Conservation (phyloP, 2,113 vertebrate genomes). For the Psittacula cyanocephala region DNA sequence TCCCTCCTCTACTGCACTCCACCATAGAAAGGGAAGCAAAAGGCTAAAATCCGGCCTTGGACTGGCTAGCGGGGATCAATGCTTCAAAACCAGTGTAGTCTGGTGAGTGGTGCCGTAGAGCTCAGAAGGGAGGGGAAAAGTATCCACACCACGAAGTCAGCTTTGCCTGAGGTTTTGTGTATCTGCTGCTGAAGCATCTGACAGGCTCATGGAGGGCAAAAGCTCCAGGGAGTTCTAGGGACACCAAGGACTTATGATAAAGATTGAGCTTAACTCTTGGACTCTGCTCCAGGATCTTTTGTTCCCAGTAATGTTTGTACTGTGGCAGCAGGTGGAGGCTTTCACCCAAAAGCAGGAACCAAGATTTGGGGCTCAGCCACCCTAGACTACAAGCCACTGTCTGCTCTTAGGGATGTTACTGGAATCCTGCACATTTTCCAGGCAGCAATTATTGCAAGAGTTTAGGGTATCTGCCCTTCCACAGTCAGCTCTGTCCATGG, state of each 20-base stretch:
- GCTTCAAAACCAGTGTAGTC: background rate
- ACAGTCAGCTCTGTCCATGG: background rate
- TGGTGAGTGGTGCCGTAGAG: background rate
- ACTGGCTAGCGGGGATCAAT: background rate
- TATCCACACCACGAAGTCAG: rapidly evolving
- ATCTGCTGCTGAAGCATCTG: background rate
- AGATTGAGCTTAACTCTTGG: background rate
- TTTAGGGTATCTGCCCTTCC: background rate
- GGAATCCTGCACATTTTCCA: background rate
- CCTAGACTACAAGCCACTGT: background rate
- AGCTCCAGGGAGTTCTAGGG: background rate
- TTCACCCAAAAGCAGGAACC: background rate
- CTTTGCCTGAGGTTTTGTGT: background rate
- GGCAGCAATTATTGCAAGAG: too few species aligned
- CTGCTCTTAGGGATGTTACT: background rate
- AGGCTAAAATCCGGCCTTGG: background rate
- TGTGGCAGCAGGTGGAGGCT: background rate
- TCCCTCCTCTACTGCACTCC: background rate
- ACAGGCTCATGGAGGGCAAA: background rate
- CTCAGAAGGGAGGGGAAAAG: background rate
- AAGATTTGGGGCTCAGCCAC: background rate
- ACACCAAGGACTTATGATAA: rapidly evolving
- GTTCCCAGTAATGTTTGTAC: background rate
- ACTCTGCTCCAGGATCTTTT: background rate
- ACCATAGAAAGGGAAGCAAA: background rate